Evolutionary conservation across 1,140 invertebrate genomes (phyloP), one percentile per base, ranked within the genome.

Genomic region (Steinernema feltiae): DNA sequence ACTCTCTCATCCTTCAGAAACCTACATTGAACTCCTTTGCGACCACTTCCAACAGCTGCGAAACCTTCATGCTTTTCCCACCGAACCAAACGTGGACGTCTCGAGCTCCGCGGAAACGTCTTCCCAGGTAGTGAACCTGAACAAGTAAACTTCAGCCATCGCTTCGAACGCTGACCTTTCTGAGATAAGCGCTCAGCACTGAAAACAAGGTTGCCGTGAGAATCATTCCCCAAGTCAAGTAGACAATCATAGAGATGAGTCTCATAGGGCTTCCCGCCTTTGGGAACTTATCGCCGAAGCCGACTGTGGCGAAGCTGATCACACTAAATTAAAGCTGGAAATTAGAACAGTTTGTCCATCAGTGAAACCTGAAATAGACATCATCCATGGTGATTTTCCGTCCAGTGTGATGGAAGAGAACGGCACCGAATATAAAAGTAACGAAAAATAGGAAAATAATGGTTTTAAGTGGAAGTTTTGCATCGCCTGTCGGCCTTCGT

Each of bases 61-160:
- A 70, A 21, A 74, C 48, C n/a, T 48, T 74, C 27, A 74, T 48
- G n/a, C 69, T 74, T 32, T 74, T 74, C 3, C 73, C 73, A 1
- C 73, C 73, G 48, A 74, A 48, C 73, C 73, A 74, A 12, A 74
- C 73, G 27, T 74, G 48, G 69, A 74, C 73, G 30, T 74, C 73
- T 1, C 73, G 73, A 27, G 73, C 73, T 29, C 73, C 73, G 15
- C 48, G 48, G 48, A 74, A 74, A 1, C 73, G 73, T 18, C 73
- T 27, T 1, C 73, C 73, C 48, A 74, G 29, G 30, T 72, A 74
- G 30, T 74, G 73, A 1, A 74, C 73, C 73, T 74, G 32, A 73
- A 41, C 73, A 41, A 41, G 7, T 41, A 41, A 41, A 7, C 35
- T n/a, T n/a, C 53, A 7, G 53, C 53, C 3, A 63, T 21, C 53